phyloP scores from a whole-genome alignment of 2,888 invertebrate genomes.

The Antheraea assamensis region DNA sequence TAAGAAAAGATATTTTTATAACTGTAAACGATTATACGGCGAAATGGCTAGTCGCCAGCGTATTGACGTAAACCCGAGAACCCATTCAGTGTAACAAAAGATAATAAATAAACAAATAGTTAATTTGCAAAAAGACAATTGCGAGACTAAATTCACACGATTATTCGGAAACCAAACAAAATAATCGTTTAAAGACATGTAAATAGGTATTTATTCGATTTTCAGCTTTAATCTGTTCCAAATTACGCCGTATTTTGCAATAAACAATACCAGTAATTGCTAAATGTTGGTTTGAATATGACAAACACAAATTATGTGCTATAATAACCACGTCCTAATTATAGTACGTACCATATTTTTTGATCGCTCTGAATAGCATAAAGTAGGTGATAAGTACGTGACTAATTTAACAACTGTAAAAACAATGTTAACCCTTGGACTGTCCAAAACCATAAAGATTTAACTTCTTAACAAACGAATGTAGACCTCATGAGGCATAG shows the following conservation, averaged over 20 bases:
- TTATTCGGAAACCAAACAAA: neutral
- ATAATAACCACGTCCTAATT: too few species aligned
- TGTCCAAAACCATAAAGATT: too few species aligned
- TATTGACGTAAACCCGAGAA: conserved; percentile 52
- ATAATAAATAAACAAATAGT: neutral
- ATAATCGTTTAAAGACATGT: neutral
- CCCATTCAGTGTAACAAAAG: neutral
- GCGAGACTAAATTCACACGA: neutral
- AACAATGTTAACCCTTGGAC: too few species aligned
- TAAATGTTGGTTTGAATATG: neutral
- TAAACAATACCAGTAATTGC: neutral
- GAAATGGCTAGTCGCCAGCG: conserved; percentile 55
- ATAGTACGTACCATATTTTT: too few species aligned
- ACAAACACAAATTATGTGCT: neutral
- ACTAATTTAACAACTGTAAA: too few species aligned
- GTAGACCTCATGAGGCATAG: too few species aligned
- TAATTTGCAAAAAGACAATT: neutral
- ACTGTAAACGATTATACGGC: conserved; percentile 25
- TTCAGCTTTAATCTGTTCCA: neutral
- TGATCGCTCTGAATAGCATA: too few species aligned
- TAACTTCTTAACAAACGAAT: too few species aligned
- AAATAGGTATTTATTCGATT: neutral
- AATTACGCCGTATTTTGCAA: neutral
- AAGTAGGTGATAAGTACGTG: too few species aligned
- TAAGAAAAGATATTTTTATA: conserved; percentile 22